phyloP scores from a whole-genome alignment of 2,797 vertebrate genomes.

The Mycteria americana region DNA sequence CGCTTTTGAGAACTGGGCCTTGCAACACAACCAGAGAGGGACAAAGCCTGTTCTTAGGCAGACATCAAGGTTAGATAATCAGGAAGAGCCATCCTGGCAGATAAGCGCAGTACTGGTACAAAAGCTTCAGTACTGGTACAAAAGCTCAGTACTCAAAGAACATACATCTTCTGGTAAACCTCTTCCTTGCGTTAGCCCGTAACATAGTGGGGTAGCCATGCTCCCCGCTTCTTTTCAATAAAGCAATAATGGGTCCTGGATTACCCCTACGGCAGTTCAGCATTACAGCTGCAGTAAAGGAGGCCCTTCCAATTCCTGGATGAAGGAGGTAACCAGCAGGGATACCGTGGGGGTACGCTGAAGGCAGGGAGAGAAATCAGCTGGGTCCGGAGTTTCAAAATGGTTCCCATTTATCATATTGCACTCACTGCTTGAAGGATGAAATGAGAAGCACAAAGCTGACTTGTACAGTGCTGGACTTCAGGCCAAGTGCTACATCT shows the following conservation, averaged over 20 bases:
- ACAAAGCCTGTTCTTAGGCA: not conserved
- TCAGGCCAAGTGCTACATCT: not conserved
- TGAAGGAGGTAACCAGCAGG: not conserved
- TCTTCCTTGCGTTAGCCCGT: not conserved
- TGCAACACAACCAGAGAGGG: not conserved
- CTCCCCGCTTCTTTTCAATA: not conserved
- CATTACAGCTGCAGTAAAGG: not conserved
- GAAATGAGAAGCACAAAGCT: not conserved
- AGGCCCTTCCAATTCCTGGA: not conserved
- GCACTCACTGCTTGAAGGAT: not conserved
- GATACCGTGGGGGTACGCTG: fast-evolving
- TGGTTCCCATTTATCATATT: not conserved
- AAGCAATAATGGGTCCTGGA: not conserved
- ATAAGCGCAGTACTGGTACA: not conserved
- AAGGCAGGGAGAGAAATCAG: not conserved
- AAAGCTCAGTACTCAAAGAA: not conserved
- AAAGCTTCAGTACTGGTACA: not conserved
- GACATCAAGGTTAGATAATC: not conserved
- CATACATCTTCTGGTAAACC: not conserved
- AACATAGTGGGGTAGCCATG: not conserved
- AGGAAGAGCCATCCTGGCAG: not conserved
- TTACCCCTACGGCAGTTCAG: not conserved
- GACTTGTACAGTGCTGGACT: not conserved
- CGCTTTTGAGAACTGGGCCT: not conserved
- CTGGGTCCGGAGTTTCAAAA: not conserved